These are phyloP conservation scores for Hydraecia micacea DNA, from an alignment of 2,888 invertebrate species.

Conservation along the genomic window DNA sequence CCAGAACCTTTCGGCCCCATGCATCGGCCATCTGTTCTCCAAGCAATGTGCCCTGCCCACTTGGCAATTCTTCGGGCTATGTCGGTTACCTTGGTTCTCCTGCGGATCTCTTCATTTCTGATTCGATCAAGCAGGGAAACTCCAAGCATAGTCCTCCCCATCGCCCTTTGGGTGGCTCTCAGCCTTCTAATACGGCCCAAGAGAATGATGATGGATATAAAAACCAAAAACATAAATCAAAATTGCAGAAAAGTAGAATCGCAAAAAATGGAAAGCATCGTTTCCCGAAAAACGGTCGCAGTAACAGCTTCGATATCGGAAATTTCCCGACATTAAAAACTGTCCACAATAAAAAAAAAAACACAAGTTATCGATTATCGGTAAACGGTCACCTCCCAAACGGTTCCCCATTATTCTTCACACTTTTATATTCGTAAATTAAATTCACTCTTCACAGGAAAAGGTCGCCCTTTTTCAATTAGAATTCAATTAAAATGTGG, in stretches of 20 bases:
- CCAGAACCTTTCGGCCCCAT: too few species aligned
- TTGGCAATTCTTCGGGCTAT: too few species aligned
- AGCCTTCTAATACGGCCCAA: too few species aligned
- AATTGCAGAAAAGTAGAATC: neutral
- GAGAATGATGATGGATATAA: neutral
- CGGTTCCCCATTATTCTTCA: constrained; percentile 49
- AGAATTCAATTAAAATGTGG: constrained; percentile 80
- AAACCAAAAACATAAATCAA: neutral
- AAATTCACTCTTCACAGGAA: constrained; percentile 57
- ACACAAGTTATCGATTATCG: constrained; percentile 44
- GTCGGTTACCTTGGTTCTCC: too few species aligned
- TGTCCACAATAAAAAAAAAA: constrained; percentile 18
- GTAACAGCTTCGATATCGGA: neutral
- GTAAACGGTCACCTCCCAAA: constrained; percentile 49
- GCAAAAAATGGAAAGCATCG: neutral
- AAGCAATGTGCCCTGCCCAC: too few species aligned
- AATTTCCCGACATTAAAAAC: constrained; percentile 9
- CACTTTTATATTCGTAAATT: constrained; percentile 62
- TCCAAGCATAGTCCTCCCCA: too few species aligned
- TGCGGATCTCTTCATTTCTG: too few species aligned
- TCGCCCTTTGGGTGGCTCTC: too few species aligned
- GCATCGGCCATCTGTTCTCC: too few species aligned
- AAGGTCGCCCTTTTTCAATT: constrained; percentile 69
- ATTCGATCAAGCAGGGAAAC: too few species aligned
- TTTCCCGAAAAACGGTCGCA: neutral